phyloP scores from a whole-genome alignment of 2,113 vertebrate species.

The Thamnaconus septentrionalis region DNA sequence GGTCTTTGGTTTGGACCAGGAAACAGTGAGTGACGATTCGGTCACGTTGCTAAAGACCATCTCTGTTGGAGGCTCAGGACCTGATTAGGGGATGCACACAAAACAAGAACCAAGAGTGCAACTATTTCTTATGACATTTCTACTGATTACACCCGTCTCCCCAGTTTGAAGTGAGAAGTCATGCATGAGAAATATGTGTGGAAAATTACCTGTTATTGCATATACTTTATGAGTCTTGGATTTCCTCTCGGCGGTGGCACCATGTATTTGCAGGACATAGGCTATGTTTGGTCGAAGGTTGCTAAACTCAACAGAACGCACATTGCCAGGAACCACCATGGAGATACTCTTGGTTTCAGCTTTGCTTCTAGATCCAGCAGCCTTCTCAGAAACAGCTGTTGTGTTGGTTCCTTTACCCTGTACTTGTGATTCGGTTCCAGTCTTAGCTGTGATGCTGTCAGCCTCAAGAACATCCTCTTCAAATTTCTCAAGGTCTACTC shows the following conservation, averaged over 20 bases:
- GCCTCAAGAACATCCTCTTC: conserved; percentile 48
- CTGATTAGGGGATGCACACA: conserved; percentile 43
- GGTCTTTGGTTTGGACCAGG: conserved; percentile 76
- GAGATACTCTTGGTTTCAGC: conserved; percentile 62
- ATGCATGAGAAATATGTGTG: background rate
- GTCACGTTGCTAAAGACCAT: conserved; percentile 77
- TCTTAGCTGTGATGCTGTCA: conserved; percentile 5
- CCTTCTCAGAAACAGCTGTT: conserved; percentile 44
- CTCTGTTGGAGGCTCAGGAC: conserved; percentile 74
- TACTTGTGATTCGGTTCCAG: background rate
- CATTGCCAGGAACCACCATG: conserved; percentile 64
- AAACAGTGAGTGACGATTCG: conserved; percentile 70
- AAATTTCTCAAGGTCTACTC: conserved; percentile 43
- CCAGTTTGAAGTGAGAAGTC: background rate
- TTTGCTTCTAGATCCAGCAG: conserved; percentile 42
- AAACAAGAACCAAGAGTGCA: background rate
- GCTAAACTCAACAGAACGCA: conserved; percentile 61
- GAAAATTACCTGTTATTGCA: conserved; percentile 65
- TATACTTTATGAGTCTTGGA: conserved; percentile 66
- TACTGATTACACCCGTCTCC: background rate
- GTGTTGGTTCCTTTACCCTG: conserved; percentile 39
- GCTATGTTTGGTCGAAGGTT: conserved; percentile 58
- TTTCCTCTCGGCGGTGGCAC: conserved; percentile 39
- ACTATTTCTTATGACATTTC: background rate
- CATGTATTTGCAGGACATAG: conserved; percentile 63